These are phyloP conservation scores for Stercorarius parasiticus DNA, from an alignment of 2,113 vertebrate genomes.

Conservation along the genomic window DNA sequence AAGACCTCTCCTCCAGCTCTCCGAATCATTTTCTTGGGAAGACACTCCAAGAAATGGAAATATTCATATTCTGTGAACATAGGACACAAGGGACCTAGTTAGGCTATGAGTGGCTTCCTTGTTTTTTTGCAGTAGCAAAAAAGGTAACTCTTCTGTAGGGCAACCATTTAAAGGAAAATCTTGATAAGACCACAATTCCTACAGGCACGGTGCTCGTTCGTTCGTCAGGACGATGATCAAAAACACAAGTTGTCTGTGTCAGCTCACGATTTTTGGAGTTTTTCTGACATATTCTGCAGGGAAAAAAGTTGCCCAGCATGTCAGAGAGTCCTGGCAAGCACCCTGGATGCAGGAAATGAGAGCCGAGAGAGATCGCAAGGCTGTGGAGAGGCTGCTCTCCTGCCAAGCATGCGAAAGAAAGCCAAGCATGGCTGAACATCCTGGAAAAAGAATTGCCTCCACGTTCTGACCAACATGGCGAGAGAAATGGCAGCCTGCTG, in stretches of 20 bases:
- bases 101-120: neutral
- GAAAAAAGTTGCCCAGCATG: neutral
- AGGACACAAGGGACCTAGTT: neutral
- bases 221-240: neutral
- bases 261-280: neutral
- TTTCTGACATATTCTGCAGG: neutral
- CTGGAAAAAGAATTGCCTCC: neutral
- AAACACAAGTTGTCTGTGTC: neutral
- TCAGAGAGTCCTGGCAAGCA: conserved; percentile 5
- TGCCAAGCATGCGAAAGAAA: neutral
- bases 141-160: neutral
- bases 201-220: neutral
- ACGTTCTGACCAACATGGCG: neutral
- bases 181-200: neutral
- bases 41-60: neutral
- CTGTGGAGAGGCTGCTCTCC: neutral
- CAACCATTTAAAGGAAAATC: neutral
- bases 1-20: neutral
- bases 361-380: neutral
- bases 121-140: neutral
- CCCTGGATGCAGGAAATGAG: neutral
- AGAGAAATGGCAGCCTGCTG: neutral
- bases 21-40: neutral
- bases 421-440: neutral
- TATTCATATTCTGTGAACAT: neutral